Conservation (phyloP, 2,888 invertebrate species). For the Piscicola geometra region DNA sequence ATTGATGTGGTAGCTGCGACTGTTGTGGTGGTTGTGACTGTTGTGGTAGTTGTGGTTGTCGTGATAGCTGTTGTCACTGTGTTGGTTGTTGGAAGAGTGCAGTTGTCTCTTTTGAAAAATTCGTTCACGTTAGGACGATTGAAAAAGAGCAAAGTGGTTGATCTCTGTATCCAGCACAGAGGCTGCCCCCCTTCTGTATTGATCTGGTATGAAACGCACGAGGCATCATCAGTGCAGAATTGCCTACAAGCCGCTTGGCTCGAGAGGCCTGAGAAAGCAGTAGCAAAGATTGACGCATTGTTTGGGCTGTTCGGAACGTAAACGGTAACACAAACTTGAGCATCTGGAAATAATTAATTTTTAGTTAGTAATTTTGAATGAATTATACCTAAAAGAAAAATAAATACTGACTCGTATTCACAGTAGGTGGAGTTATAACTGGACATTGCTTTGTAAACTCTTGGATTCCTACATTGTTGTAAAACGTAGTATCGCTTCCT, state of each 20-base stretch:
- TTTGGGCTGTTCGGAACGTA: background rate
- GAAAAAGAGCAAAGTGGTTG: background rate
- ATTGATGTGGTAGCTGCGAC: background rate
- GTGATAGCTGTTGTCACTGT: background rate
- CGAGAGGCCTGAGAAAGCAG: background rate
- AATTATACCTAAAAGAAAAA: too few species aligned
- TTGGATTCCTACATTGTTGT: background rate
- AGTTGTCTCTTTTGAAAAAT: slow-evolving; percentile 24
- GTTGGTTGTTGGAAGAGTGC: background rate
- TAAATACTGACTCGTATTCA: background rate
- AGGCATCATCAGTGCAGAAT: slow-evolving; percentile 11
- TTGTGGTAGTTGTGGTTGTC: slow-evolving; percentile 1
- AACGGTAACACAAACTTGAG: background rate
- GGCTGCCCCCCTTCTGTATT: too few species aligned
- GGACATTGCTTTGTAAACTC: background rate
- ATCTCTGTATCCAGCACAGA: slow-evolving; percentile 23
- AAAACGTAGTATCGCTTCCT: background rate
- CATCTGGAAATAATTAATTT: background rate
- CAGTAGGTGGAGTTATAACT: background rate
- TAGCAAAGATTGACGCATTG: background rate
- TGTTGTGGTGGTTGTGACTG: slow-evolving; percentile 4
- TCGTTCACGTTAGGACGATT: background rate
- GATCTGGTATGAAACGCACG: slow-evolving; percentile 21
- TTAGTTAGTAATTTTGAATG: background rate
- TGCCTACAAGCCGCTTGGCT: background rate